Percentiles rank a stretch among this genome's conserved stretches.
Conservation (phyloP, 2,797 vertebrate species). For the Cetoscarus ocellatus region DNA sequence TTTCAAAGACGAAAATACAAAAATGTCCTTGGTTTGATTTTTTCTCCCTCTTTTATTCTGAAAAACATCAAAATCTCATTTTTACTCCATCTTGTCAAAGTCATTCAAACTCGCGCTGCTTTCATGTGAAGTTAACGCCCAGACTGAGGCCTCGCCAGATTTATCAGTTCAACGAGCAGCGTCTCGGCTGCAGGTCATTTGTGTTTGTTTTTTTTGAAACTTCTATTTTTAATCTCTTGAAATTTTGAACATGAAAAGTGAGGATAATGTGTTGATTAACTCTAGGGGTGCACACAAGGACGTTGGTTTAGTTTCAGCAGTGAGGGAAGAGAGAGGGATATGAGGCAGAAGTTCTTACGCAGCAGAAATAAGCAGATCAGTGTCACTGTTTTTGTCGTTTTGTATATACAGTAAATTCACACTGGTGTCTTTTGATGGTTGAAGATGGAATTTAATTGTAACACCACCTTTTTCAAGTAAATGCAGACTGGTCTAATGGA, state of each 20-base stretch:
- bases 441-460: no score
- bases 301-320: conserved; percentile 25
- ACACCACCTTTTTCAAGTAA: no score
- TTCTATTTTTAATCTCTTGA: conserved; percentile 70
- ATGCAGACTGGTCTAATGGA: no score
- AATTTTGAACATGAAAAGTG: conserved; percentile 60
- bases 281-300: conserved; percentile 23
- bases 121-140: conserved; percentile 57
- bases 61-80: conserved; percentile 71
- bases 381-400: no score
- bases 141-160: conserved; percentile 51
- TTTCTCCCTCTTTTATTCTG: conserved; percentile 51
- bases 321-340: background rate
- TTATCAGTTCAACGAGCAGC: conserved; percentile 56
- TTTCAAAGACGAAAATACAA: conserved; percentile 69
- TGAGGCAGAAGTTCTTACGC: conserved; percentile 5
- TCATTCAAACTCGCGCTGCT: conserved; percentile 62
- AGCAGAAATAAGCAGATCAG: background rate
- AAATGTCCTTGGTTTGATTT: conserved; percentile 70
- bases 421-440: no score
- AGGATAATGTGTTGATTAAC: conserved; percentile 55
- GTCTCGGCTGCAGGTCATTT: conserved; percentile 50
- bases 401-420: no score
- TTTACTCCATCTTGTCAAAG: conserved; percentile 65
- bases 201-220: conserved; percentile 49